Conservation (phyloP, 2,888 invertebrate species). For the Calameuta pallipes region DNA sequence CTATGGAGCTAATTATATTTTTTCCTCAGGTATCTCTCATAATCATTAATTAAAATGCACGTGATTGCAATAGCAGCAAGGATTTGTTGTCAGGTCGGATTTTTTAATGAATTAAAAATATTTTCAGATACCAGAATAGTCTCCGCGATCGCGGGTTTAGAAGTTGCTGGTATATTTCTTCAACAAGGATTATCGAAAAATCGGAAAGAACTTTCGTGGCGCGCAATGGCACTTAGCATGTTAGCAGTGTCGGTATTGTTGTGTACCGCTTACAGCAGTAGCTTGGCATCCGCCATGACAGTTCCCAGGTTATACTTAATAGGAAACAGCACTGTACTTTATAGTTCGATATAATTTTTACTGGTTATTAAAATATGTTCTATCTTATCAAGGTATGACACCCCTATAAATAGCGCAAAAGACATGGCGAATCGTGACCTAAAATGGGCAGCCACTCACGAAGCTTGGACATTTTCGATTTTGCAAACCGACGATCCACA, state of each 20-base stretch:
- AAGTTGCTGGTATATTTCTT: neutral
- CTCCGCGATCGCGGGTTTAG: neutral
- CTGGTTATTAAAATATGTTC: neutral
- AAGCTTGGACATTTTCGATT: neutral
- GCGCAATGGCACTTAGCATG: conserved; percentile 25
- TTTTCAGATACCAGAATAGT: neutral
- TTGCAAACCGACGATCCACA: neutral
- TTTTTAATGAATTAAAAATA: neutral
- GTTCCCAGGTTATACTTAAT: conserved; percentile 27
- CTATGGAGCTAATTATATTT: neutral
- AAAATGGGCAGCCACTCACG: neutral
- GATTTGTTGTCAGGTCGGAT: neutral
- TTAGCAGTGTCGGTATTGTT: conserved; percentile 40
- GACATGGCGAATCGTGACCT: neutral
- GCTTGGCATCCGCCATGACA: conserved; percentile 41
- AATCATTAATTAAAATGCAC: neutral
- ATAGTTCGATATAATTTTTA: neutral
- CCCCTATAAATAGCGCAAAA: neutral
- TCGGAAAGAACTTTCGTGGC: neutral
- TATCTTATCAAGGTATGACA: neutral
- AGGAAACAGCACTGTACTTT: neutral
- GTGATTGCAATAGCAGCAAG: neutral
- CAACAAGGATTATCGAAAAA: neutral
- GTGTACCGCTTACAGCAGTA: conserved; percentile 37
- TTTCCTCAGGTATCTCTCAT: neutral